Percentiles rank a stretch among this genome's conserved stretches.
phyloP scores from a whole-genome alignment of 2,797 vertebrate species.

The Rousettus madagascariensis region DNA sequence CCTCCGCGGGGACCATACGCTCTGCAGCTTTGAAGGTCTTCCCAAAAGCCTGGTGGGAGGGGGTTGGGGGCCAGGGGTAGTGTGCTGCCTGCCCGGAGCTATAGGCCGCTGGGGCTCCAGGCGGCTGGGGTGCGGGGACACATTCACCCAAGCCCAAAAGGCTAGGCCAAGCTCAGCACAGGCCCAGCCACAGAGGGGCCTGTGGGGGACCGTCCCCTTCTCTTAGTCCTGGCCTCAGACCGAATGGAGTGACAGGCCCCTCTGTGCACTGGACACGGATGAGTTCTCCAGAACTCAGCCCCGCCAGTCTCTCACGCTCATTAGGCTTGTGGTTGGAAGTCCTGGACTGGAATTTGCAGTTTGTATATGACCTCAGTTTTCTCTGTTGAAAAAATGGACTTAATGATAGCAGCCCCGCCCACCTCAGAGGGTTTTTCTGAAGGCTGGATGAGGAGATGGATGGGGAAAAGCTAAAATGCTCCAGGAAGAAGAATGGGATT shows the following conservation, averaged over 20 bases:
- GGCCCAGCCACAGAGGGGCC: background rate
- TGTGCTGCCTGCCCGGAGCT: background rate
- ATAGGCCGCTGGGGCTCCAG: background rate
- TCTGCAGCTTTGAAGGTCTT: constrained; percentile 6
- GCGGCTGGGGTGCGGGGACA: background rate
- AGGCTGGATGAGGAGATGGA: no score
- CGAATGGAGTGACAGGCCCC: background rate
- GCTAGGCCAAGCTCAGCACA: background rate
- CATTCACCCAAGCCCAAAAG: background rate
- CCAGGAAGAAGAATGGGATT: background rate
- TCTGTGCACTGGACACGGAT: background rate
- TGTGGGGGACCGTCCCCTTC: background rate
- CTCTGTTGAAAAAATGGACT: background rate
- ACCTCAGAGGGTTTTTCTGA: background rate
- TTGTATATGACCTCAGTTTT: background rate
- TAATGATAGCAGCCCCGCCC: background rate
- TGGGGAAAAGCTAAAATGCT: background rate
- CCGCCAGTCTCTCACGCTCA: background rate
- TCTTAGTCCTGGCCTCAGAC: background rate
- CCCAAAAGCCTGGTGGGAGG: background rate
- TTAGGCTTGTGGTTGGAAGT: background rate
- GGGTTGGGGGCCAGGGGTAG: background rate
- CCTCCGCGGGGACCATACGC: constrained; percentile 13
- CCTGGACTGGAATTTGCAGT: background rate
- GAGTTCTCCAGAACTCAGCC: background rate